phyloP scores from a whole-genome alignment of 1,140 invertebrate species.

The Polypedilum pembai region DNA sequence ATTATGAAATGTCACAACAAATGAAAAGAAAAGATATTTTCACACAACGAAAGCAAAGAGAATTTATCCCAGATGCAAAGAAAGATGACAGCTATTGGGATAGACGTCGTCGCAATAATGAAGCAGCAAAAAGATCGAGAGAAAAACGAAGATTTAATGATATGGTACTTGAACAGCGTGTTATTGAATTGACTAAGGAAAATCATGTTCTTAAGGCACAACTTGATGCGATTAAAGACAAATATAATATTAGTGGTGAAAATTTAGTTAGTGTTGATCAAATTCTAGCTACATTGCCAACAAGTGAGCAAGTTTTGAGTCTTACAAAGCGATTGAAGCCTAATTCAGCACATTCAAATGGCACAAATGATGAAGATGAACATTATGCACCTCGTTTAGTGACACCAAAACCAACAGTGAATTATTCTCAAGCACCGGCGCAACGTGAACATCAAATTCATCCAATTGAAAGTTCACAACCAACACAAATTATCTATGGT shows the following conservation, averaged over 20 bases:
- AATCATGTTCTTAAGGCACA: slow-evolving; percentile 90
- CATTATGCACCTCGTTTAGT: slow-evolving; percentile 28
- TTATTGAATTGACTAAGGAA: slow-evolving; percentile 89
- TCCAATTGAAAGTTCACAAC: background rate
- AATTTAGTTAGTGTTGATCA: slow-evolving; percentile 78
- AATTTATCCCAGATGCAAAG: slow-evolving; percentile 94
- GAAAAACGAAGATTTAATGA: slow-evolving; percentile 95
- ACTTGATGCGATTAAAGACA: slow-evolving; percentile 84
- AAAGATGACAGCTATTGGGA: slow-evolving; percentile 98
- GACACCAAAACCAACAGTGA: slow-evolving; percentile 29
- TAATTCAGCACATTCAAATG: slow-evolving; percentile 34
- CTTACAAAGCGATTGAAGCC: slow-evolving; percentile 71
- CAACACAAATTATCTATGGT: slow-evolving; percentile 18
- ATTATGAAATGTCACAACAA: background rate
- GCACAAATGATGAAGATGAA: background rate
- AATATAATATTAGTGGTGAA: slow-evolving; percentile 84
- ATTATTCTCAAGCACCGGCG: background rate
- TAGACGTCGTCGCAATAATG: slow-evolving; percentile 86
- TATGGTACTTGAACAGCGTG: slow-evolving; percentile 89
- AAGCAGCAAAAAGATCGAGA: slow-evolving; percentile 86
- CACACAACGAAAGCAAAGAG: slow-evolving; percentile 83
- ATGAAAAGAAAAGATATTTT: slow-evolving; percentile 50
- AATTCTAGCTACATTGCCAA: slow-evolving; percentile 72
- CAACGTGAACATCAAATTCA: slow-evolving; percentile 23
- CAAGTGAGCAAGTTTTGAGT: slow-evolving; percentile 72